phyloP scores from a whole-genome alignment of 2,797 vertebrate species.

The Spheniscus humboldti region DNA sequence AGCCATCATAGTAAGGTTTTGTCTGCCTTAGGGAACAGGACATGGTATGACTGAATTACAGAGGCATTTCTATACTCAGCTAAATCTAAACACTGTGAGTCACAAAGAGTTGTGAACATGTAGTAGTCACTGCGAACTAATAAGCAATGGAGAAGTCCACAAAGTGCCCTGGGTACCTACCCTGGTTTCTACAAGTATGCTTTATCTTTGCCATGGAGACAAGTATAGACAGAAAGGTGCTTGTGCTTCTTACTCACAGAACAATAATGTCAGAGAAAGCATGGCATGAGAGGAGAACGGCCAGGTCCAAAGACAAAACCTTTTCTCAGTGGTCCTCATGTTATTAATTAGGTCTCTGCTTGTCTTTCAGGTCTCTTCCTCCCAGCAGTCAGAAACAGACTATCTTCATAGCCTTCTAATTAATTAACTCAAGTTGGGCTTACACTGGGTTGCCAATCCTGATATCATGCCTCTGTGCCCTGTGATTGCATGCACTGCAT shows the following conservation, averaged over 20 bases:
- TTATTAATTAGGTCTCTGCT: background rate
- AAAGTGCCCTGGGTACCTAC: background rate
- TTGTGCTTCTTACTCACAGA: background rate
- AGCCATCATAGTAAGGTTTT: background rate
- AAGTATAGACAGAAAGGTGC: background rate
- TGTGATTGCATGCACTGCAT: background rate
- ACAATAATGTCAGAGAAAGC: background rate
- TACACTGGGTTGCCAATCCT: background rate
- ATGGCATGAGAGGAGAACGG: background rate
- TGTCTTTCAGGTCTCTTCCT: background rate
- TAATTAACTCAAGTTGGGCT: background rate
- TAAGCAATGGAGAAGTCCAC: background rate
- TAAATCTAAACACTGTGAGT: background rate
- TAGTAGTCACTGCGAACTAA: background rate
- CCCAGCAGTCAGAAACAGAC: background rate
- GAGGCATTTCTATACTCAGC: background rate
- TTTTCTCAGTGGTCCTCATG: background rate
- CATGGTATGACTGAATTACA: background rate
- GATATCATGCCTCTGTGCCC: background rate
- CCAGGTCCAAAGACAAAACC: background rate
- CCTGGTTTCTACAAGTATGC: background rate
- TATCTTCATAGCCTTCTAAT: background rate
- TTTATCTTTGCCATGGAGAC: background rate
- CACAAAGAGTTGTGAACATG: background rate
- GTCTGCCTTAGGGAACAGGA: background rate